phyloP scores from a whole-genome alignment of 53 echinoderm and acorn worm genomes.

The Arbacia lixula region DNA sequence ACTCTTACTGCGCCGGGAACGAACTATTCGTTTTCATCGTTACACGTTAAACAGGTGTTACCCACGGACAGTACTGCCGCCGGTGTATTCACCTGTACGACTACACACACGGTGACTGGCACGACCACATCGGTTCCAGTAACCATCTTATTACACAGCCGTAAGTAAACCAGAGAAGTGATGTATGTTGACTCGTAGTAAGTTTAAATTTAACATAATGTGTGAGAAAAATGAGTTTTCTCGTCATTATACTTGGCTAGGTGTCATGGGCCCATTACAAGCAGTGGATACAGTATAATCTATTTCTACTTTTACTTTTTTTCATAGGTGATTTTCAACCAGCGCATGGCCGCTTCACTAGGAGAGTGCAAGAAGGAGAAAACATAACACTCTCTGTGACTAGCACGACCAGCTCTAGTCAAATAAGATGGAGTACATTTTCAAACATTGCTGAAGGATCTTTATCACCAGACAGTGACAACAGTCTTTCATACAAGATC shows the following conservation, averaged over 20 bases:
- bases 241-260: too few relatives aligned
- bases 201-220: too few relatives aligned
- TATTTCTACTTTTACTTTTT: neutral
- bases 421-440: constrained; percentile 13
- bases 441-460: constrained; percentile 20
- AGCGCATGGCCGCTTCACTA: neutral
- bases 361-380: neutral
- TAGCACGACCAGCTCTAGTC: neutral
- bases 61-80: neutral
- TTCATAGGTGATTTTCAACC: constrained; percentile 4
- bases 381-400: neutral
- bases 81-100: constrained; percentile 1
- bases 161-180: too few relatives aligned
- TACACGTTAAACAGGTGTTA: neutral
- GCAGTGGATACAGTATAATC: neutral
- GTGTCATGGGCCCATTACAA: too few relatives aligned
- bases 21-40: neutral
- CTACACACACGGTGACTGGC: neutral
- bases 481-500: neutral
- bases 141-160: neutral
- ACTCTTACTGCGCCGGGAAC: neutral
- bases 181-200: too few relatives aligned
- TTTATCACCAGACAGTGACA: neutral
- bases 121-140: constrained; percentile 2
- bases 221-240: too few relatives aligned